phyloP scores from a whole-genome alignment of 2,797 vertebrate species.

The Australoheros facetus region DNA sequence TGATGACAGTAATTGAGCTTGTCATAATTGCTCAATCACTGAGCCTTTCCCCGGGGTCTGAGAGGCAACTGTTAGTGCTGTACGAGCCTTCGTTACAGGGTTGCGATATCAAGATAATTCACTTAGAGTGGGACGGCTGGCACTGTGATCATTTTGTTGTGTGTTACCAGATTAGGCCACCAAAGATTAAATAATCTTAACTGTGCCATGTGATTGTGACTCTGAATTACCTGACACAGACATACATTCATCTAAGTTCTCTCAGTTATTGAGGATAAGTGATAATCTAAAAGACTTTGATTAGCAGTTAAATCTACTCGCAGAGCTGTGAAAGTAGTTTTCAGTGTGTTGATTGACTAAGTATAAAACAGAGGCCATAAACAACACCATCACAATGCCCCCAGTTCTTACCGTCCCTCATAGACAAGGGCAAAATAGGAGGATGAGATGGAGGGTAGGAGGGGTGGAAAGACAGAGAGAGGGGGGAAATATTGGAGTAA shows the following conservation, averaged over 20 bases:
- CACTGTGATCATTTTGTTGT: conserved; percentile 60
- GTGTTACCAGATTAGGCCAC: conserved; percentile 39
- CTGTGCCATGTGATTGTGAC: conserved; percentile 11
- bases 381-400: conserved; percentile 39
- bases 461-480: conserved; percentile 3
- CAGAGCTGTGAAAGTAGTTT: conserved; percentile 1
- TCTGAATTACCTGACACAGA: conserved; percentile 10
- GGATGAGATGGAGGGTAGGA: conserved; percentile 17
- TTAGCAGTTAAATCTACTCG: conserved; percentile 21
- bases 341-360: conserved; percentile 38
- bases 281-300: conserved; percentile 5
- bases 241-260: conserved; percentile 6
- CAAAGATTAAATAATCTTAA: conserved; percentile 39
- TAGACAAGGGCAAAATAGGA: conserved; percentile 50
- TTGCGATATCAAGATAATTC: conserved; percentile 72
- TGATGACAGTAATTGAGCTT: conserved; percentile 85
- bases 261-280: background rate
- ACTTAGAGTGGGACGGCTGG: conserved; percentile 60
- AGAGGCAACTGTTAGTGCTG: conserved; percentile 70
- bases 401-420: conserved; percentile 30
- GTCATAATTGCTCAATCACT: conserved; percentile 84
- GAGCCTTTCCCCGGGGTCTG: conserved; percentile 75
- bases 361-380: conserved; percentile 43
- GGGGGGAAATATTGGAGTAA: conserved; percentile 61
- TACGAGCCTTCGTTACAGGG: conserved; percentile 76